Evolutionary conservation across 2,797 vertebrate genomes (phyloP).

Genomic region (Thalassophryne amazonica): DNA sequence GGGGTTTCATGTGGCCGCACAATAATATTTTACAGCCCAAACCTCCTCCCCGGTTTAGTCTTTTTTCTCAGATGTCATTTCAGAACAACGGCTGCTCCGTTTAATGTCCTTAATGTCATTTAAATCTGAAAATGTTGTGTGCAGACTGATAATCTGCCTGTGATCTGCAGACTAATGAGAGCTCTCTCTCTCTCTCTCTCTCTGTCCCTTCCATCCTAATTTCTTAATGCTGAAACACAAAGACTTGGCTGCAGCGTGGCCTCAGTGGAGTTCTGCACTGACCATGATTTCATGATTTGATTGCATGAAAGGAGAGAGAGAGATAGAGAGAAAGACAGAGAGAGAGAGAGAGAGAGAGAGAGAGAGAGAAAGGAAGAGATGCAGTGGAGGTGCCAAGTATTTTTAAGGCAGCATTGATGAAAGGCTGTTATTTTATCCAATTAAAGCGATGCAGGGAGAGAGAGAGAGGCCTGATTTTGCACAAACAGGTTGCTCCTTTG

Average conservation of each 20-base stretch:
- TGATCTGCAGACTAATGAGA: conserved; percentile 88
- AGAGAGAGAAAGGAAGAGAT: conserved; percentile 36
- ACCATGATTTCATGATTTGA: conserved; percentile 94
- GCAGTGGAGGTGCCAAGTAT: conserved; percentile 75
- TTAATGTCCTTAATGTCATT: conserved; percentile 64
- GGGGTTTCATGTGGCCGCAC: conserved; percentile 33
- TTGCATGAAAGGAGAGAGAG: conserved; percentile 83
- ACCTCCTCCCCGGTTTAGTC: conserved; percentile 36
- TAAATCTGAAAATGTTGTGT: conserved; percentile 76
- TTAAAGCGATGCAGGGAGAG: conserved; percentile 84
- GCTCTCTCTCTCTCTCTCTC: conserved; percentile 55
- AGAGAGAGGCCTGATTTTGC: conserved; percentile 92
- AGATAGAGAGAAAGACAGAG: neutral
- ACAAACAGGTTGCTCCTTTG: conserved; percentile 72
- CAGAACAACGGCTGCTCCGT: conserved; percentile 51
- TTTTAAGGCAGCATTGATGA: conserved; percentile 92
- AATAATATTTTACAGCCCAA: conserved; percentile 38
- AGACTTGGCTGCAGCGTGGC: conserved; percentile 91
- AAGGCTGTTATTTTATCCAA: conserved; percentile 96
- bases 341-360: conserved; percentile 8
- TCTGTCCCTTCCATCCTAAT: conserved; percentile 87
- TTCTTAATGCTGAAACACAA: conserved; percentile 94
- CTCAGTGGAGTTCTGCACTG: conserved; percentile 86
- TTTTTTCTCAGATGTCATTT: conserved; percentile 56
- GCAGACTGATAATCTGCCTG: conserved; percentile 86